These are phyloP conservation scores for Phaethornis superciliosus DNA, from an alignment of 2,113 vertebrate species.

Conservation along the genomic window DNA sequence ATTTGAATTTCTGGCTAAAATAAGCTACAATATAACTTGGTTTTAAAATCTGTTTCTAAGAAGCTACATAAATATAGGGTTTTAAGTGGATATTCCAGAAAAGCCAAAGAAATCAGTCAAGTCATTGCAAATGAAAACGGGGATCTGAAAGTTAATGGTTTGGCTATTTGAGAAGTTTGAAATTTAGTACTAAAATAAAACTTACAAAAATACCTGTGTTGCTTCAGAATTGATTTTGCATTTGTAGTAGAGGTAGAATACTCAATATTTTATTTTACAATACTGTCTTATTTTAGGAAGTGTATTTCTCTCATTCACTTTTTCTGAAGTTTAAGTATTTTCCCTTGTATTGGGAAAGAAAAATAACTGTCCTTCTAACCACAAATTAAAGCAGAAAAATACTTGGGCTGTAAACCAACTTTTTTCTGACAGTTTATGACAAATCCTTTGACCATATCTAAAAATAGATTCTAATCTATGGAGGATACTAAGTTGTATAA, in stretches of 20 bases:
- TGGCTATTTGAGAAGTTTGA: not conserved
- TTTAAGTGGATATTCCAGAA: not conserved
- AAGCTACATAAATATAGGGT: not conserved
- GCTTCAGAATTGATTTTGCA: not conserved
- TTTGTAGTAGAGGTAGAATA: not conserved
- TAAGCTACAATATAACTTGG: not conserved
- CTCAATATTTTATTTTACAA: not conserved
- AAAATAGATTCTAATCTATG: slow-evolving; percentile 5
- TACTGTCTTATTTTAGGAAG: not conserved
- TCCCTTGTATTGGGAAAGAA: not conserved
- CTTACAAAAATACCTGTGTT: not conserved
- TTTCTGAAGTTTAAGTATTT: not conserved
- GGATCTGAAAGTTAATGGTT: not conserved
- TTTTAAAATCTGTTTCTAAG: slow-evolving; percentile 4
- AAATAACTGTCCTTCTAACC: not conserved
- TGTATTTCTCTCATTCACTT: not conserved
- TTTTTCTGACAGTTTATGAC: not conserved
- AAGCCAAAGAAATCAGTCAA: not conserved
- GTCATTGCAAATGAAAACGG: not conserved
- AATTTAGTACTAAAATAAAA: not conserved
- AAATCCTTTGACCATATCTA: not conserved
- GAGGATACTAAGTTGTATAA: not conserved
- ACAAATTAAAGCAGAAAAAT: slow-evolving; percentile 5
- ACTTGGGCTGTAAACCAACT: not conserved
- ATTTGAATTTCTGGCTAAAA: slow-evolving; percentile 6